Conservation (phyloP, 2,888 invertebrate species). For the Deroplatys truncata region DNA sequence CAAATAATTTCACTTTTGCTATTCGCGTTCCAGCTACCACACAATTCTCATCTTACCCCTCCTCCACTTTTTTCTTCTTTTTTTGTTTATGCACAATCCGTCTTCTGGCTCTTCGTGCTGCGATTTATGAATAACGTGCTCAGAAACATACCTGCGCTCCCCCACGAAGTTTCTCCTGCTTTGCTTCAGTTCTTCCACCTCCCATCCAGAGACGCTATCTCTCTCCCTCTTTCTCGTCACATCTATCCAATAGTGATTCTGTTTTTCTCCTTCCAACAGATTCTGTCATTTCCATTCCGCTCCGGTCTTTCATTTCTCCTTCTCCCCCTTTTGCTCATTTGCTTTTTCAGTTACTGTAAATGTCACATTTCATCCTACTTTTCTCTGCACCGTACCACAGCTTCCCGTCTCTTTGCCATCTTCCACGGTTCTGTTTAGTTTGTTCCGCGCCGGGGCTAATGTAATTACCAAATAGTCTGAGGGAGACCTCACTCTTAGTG, state of each 20-base stretch:
- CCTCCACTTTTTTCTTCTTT: background rate
- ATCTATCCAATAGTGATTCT: background rate
- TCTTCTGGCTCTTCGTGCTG: background rate
- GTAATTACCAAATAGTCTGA: background rate
- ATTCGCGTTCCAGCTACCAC: background rate
- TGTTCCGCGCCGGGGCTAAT: background rate
- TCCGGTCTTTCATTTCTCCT: background rate
- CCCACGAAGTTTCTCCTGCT: background rate
- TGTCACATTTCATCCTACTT: conserved; percentile 1
- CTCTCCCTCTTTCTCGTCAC: background rate
- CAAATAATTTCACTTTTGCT: background rate
- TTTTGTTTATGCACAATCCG: background rate
- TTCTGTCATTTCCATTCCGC: background rate
- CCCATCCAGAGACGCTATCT: too few relatives aligned
- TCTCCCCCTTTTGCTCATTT: background rate
- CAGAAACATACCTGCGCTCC: background rate
- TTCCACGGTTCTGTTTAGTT: background rate
- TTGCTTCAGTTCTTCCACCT: background rate
- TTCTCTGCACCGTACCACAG: background rate
- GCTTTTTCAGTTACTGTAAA: background rate
- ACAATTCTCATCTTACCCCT: background rate
- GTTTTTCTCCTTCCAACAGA: background rate
- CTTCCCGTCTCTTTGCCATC: background rate
- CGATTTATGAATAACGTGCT: background rate
- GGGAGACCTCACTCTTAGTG: background rate